These are phyloP conservation scores for Cynodonichthys magdalenae DNA, from an alignment of 2,797 vertebrate species.

Conservation along the genomic window DNA sequence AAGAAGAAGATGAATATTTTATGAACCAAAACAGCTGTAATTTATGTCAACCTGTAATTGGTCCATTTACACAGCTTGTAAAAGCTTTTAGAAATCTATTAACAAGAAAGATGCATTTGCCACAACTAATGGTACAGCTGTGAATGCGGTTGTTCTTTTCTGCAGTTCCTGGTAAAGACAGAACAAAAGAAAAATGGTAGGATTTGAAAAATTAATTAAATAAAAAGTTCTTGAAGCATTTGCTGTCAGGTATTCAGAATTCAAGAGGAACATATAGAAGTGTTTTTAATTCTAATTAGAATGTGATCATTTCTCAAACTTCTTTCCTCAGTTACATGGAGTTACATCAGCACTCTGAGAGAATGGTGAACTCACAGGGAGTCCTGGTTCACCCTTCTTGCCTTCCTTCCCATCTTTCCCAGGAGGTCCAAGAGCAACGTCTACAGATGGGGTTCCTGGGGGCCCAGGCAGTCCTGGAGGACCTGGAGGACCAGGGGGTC, in stretches of 20 bases:
- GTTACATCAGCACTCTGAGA: background rate
- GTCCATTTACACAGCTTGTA: conserved; percentile 55
- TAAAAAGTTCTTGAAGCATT: background rate
- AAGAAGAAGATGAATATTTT: conserved; percentile 7
- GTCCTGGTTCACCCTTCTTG: conserved; percentile 81
- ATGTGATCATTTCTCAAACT: too few relatives aligned
- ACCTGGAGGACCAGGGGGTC: conserved; percentile 88
- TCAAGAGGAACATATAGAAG: too few relatives aligned
- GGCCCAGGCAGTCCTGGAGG: conserved; percentile 81
- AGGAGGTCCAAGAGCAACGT: conserved; percentile 67
- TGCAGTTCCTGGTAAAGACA: too few relatives aligned
- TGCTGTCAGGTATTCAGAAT: too few relatives aligned
- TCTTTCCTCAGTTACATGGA: too few relatives aligned
- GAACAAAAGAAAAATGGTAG: background rate
- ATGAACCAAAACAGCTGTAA: conserved; percentile 6
- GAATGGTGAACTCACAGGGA: conserved; percentile 80
- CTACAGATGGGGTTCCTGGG: conserved; percentile 73
- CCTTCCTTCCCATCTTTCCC: conserved; percentile 84
- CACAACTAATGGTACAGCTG: too few relatives aligned
- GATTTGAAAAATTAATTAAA: conserved; percentile 1
- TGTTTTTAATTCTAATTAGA: too few relatives aligned
- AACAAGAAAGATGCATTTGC: too few relatives aligned
- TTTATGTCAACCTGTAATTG: conserved; percentile 12
- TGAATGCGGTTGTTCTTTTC: too few relatives aligned
- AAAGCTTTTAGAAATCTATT: conserved; percentile 27